Evolutionary conservation across 1,140 invertebrate genomes (phyloP).

Genomic region (Dendrolimus punctatus): DNA sequence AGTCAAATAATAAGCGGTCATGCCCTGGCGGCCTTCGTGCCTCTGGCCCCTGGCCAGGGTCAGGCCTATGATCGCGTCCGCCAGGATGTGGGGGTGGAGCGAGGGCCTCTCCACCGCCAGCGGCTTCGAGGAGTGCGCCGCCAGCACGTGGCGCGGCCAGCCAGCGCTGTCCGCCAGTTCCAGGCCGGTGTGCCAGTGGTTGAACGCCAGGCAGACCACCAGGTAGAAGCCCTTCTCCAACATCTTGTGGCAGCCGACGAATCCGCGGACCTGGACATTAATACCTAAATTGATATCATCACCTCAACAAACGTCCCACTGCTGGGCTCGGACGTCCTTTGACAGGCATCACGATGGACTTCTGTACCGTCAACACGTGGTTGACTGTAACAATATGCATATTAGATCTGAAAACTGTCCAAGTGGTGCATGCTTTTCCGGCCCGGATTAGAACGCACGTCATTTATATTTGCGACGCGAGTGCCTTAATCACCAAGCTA

Average conservation of each 20-base stretch:
- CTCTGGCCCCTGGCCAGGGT: constrained; percentile 91
- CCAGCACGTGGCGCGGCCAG: constrained; percentile 91
- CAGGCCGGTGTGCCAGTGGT: constrained; percentile 95
- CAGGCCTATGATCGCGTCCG: constrained; percentile 94
- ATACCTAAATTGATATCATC: too few species aligned
- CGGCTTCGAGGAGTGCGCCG: constrained; percentile 94
- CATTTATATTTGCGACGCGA: too few species aligned
- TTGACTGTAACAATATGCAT: too few species aligned
- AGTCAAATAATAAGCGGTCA: constrained; percentile 97
- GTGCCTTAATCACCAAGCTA: too few species aligned
- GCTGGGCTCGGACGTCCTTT: too few species aligned
- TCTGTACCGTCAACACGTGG: too few species aligned
- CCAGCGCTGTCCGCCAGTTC: constrained; percentile 81
- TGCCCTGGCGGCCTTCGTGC: constrained; percentile 94
- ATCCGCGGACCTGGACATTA: constrained; percentile 84
- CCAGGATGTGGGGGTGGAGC: constrained; percentile 87
- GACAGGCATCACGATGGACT: too few species aligned
- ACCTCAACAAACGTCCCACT: too few species aligned
- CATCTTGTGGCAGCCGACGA: constrained; percentile 97
- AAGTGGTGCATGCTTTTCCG: too few species aligned
- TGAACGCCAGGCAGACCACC: constrained; percentile 94
- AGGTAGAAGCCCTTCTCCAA: constrained; percentile 95
- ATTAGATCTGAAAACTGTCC: too few species aligned
- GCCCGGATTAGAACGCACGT: too few species aligned
- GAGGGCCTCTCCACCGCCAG: constrained; percentile 90